Evolutionary conservation across 2,797 vertebrate species (phyloP).

Genomic region (Squalus acanthias): DNA sequence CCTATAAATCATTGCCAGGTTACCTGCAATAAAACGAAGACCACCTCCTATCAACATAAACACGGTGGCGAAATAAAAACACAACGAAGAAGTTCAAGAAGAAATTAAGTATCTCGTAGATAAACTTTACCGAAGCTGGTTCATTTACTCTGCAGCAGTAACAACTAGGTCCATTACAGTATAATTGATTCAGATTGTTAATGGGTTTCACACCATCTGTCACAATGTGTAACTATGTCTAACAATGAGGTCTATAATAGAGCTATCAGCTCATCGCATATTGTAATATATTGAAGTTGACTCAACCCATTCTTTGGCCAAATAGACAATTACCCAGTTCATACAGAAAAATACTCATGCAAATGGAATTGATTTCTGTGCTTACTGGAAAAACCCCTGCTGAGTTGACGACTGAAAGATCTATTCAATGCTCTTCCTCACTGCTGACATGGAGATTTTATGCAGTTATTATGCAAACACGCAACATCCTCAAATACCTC

Average conservation of each 20-base stretch:
- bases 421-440: not conserved
- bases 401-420: not conserved
- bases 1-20: not conserved
- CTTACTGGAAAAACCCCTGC: not conserved
- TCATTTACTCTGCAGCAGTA: not conserved
- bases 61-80: not conserved
- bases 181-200: not conserved
- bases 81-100: not conserved
- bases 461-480: not conserved
- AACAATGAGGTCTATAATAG: not conserved
- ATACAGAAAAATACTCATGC: not conserved
- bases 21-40: not conserved
- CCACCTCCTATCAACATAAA: not conserved
- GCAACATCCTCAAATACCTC: not conserved
- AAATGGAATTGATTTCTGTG: constrained; percentile 21
- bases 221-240: constrained; percentile 23
- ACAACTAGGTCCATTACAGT: not conserved
- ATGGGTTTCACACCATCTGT: constrained; percentile 21
- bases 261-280: not conserved
- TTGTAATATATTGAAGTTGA: not conserved
- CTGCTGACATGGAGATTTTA: not conserved
- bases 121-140: not conserved
- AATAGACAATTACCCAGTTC: not conserved
- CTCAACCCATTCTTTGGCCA: not conserved
- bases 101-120: not conserved